Base-by-base conservation (phyloP, 2,113 vertebrate genomes). In the Python bivittatus region DNA sequence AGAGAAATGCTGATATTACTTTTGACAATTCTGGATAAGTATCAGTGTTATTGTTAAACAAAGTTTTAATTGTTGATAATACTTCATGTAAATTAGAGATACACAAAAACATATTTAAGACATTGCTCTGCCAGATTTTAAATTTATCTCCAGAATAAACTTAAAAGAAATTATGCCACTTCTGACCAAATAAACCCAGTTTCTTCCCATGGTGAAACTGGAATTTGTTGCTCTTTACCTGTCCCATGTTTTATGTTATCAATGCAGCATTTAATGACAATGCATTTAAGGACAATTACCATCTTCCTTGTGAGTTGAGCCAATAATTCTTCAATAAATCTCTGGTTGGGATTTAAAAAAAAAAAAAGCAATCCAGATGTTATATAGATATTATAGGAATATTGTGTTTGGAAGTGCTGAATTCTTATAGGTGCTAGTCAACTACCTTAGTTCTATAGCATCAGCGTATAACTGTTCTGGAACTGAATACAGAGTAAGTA, bases 221-320 rank as follows among this genome's bases (percentile, higher is more conserved):
- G 22, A 58, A 23, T 84, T 42, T 56, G 10, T 83, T 25, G 0
- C n/a, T 33, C 10, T 79, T 68, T 17, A 25, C 86, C 7, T 22
- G 44, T 22, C 79, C 29, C 3, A 60, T 92, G 92, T 92, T 92
- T 48, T 88, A 60, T 91, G 86, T 58, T 60, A n/a, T 84, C 68
- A 60, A 6, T 60, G 68, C 25, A n/a, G 7, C n/a, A 7, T 72
- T 72, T 38, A 79, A 20, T 38, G 33, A 79, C 15, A 79, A 79
- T 20, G 15, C 68, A 79, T 8, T 79, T 79, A 79, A 79, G 68
- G 8, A 44, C 58, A 52, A 29, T 8, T 29, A 6, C 52, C 6
- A 38, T 68, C 10, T 13, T 64, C n/a, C 10, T 61, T 87, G n/a
- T 54, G 48, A 42, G 84, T 27, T 42, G 29, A 56, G 85, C 84